phyloP scores from a whole-genome alignment of 1,140 invertebrate species.

The Ceratina japonica region DNA sequence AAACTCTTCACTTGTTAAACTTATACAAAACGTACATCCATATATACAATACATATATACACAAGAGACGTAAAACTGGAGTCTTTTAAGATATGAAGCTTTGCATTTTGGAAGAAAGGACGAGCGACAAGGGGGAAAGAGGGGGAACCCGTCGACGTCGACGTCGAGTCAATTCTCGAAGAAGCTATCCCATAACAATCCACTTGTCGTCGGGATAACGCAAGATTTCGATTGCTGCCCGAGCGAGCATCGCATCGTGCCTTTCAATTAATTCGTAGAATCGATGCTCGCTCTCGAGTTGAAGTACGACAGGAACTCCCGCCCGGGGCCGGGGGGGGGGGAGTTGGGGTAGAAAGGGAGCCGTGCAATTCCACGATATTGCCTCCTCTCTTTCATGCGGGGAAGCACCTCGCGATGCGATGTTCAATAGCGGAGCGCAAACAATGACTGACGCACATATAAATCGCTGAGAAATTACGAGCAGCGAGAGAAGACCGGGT shows the following conservation, averaged over 20 bases:
- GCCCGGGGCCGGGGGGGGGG: too few relatives aligned
- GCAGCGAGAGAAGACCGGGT: not conserved
- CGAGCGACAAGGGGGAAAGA: not conserved
- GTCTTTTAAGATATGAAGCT: not conserved
- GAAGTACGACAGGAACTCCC: not conserved
- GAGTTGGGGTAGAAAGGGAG: not conserved
- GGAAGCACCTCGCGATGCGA: not conserved
- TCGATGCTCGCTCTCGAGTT: not conserved
- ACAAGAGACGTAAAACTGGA: too few relatives aligned
- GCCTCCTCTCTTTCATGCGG: not conserved
- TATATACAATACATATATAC: too few relatives aligned
- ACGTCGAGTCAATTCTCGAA: not conserved
- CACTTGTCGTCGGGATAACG: too few relatives aligned
- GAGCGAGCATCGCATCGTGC: not conserved
- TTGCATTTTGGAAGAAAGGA: not conserved
- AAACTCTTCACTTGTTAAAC: too few relatives aligned
- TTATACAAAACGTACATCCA: too few relatives aligned
- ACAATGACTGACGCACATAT: constrained; percentile 14
- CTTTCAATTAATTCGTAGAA: constrained; percentile 10
- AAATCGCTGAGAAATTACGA: constrained; percentile 28
- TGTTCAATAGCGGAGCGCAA: not conserved
- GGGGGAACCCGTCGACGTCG: fast-evolving
- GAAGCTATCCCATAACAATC: not conserved
- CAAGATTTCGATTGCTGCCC: not conserved
- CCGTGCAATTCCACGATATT: not conserved